A percentile compares a stretch with the other conserved stretches of the same genome.
Evolutionary conservation across 2,888 invertebrate species (phyloP).

Genomic region (Cryptocephalus moraei): DNA sequence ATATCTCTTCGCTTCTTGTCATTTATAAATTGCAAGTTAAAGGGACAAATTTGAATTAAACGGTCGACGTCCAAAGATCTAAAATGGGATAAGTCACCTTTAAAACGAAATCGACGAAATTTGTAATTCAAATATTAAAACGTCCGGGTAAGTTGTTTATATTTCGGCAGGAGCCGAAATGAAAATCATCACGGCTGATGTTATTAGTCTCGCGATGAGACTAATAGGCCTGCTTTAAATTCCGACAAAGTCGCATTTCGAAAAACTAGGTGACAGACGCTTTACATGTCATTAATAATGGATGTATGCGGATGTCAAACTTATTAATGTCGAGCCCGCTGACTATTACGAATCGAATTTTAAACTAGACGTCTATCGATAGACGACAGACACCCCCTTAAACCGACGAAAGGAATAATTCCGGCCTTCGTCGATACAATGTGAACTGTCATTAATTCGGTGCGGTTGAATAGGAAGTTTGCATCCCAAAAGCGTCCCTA

Average conservation of each 20-base stretch:
- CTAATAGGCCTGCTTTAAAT: slow-evolving; percentile 14
- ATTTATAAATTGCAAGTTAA: slow-evolving; percentile 2
- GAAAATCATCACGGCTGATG: slow-evolving; percentile 13
- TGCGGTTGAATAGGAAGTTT: too few relatives aligned
- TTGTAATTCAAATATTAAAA: slow-evolving; percentile 14
- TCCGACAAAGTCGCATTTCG: slow-evolving; percentile 14
- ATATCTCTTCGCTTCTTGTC: neutral
- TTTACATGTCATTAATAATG: slow-evolving; percentile 26
- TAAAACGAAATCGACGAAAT: slow-evolving; percentile 7
- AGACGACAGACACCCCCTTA: too few relatives aligned
- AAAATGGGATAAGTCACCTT: slow-evolving; percentile 9
- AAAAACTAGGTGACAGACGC: slow-evolving; percentile 23
- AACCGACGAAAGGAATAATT: too few relatives aligned
- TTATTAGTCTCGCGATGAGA: slow-evolving; percentile 13
- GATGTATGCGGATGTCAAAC: slow-evolving; percentile 14
- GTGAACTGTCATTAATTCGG: too few relatives aligned
- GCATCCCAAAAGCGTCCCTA: too few relatives aligned
- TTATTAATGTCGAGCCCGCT: slow-evolving; percentile 9
- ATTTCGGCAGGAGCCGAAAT: slow-evolving; percentile 16
- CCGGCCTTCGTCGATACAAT: too few relatives aligned
- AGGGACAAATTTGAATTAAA: slow-evolving; percentile 6
- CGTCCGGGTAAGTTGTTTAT: slow-evolving; percentile 18
- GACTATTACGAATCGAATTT: slow-evolving; percentile 1
- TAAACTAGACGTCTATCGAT: too few relatives aligned
- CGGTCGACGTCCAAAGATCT: slow-evolving; percentile 3